A percentile compares a stretch with the other conserved stretches of the same genome.
These are phyloP conservation scores for Aethina tumida DNA, from an alignment of 1,140 invertebrate genomes.

Conservation along the genomic window DNA sequence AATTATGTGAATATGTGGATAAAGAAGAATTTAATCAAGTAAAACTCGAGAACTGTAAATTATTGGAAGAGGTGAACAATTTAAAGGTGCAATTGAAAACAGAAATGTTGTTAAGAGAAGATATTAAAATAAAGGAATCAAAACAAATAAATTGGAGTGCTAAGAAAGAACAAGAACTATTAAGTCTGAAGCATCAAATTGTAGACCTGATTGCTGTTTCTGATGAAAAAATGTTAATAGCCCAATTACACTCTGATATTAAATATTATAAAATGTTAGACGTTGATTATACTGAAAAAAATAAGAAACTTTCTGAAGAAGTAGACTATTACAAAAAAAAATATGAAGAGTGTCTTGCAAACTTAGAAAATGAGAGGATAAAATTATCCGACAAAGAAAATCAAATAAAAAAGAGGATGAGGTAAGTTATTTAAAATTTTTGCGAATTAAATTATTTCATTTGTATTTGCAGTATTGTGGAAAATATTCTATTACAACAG, in stretches of 20 bases:
- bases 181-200: conserved; percentile 53
- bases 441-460: not conserved
- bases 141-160: conserved; percentile 14
- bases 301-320: conserved; percentile 20
- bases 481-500: conserved; percentile 29
- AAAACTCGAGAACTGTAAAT: conserved; percentile 14
- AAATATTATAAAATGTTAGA: conserved; percentile 20
- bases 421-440: conserved; percentile 9
- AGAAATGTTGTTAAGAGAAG: conserved; percentile 30
- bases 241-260: conserved; percentile 36
- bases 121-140: conserved; percentile 17
- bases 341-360: conserved; percentile 6
- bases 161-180: conserved; percentile 43
- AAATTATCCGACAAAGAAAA: conserved; percentile 8
- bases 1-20: conserved; percentile 21
- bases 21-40: conserved; percentile 15
- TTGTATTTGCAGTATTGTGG: conserved; percentile 25
- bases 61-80: conserved; percentile 14
- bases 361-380: conserved; percentile 8
- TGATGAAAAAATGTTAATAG: conserved; percentile 53
- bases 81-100: conserved; percentile 21
- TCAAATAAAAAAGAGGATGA: conserved; percentile 16
- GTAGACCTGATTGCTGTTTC: conserved; percentile 51
- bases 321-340: conserved; percentile 15
- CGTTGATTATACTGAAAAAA: conserved; percentile 20